Conservation (phyloP, 2,888 invertebrate species). For the Sphecodes monilicornis region DNA sequence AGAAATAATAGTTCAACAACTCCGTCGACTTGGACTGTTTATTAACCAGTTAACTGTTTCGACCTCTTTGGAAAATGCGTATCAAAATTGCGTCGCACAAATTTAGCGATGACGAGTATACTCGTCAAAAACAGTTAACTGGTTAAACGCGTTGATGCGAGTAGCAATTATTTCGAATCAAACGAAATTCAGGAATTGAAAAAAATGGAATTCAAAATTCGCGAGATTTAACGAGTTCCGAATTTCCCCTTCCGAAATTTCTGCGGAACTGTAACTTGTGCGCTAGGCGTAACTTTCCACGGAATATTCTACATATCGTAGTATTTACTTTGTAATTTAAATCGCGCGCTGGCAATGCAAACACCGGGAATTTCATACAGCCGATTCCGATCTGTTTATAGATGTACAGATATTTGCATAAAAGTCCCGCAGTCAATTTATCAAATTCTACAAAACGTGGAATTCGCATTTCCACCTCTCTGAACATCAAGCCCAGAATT, state of each 20-base stretch:
- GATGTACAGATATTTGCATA: background rate
- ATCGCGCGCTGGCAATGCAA: background rate
- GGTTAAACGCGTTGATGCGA: no score
- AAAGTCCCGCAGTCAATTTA: conserved; percentile 7
- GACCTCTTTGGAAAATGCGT: no score
- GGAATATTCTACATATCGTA: background rate
- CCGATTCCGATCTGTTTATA: background rate
- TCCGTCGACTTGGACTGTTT: background rate
- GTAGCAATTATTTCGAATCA: background rate
- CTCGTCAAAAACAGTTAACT: no score
- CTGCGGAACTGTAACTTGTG: background rate
- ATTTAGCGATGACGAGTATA: no score
- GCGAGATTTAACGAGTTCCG: background rate
- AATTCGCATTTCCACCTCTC: background rate
- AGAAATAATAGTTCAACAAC: background rate
- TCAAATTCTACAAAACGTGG: background rate
- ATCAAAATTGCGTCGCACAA: no score
- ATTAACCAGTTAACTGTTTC: no score
- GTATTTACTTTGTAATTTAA: background rate
- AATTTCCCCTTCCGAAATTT: background rate
- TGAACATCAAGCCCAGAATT: background rate
- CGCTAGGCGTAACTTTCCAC: background rate
- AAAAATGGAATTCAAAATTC: background rate
- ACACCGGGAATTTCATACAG: background rate
- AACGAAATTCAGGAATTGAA: background rate